Percentiles rank a stretch among this genome's conserved stretches.
Evolutionary conservation across 2,113 vertebrate genomes (phyloP).

Genomic region (Ciconia maguari): DNA sequence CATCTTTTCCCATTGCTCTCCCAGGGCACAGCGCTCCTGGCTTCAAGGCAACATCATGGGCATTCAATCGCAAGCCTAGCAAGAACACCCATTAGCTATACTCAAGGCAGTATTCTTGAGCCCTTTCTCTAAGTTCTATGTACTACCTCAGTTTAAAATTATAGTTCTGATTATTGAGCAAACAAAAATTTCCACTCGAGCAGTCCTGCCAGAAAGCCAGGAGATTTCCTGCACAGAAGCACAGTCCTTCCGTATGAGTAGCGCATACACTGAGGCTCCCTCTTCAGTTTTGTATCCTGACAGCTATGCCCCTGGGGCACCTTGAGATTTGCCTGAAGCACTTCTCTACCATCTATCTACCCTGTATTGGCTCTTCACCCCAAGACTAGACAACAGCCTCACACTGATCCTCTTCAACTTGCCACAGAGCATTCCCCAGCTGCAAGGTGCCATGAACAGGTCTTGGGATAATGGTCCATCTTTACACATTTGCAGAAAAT

Average conservation of each 20-base stretch:
- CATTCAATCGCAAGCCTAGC: background rate
- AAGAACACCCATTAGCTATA: background rate
- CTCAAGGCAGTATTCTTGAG: background rate
- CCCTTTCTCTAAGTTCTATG: background rate
- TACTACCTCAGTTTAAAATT: background rate
- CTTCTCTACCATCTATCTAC: background rate
- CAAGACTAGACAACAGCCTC: background rate
- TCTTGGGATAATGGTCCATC: background rate
- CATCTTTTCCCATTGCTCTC: background rate
- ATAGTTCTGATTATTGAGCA: background rate
- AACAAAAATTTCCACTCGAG: background rate
- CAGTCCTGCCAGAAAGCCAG: background rate
- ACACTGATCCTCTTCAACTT: background rate
- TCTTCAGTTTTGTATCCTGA: background rate
- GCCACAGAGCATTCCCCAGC: background rate
- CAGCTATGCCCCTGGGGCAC: background rate
- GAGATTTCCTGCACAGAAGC: background rate
- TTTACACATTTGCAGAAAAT: background rate
- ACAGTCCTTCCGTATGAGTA: accelerated
- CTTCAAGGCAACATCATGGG: background rate
- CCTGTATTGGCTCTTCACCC: background rate
- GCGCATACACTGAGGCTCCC: background rate
- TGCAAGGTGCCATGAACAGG: background rate
- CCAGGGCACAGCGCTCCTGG: background rate
- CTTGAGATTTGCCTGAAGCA: background rate